phyloP scores from a whole-genome alignment of 2,797 vertebrate genomes.

The Trematomus bernacchii region DNA sequence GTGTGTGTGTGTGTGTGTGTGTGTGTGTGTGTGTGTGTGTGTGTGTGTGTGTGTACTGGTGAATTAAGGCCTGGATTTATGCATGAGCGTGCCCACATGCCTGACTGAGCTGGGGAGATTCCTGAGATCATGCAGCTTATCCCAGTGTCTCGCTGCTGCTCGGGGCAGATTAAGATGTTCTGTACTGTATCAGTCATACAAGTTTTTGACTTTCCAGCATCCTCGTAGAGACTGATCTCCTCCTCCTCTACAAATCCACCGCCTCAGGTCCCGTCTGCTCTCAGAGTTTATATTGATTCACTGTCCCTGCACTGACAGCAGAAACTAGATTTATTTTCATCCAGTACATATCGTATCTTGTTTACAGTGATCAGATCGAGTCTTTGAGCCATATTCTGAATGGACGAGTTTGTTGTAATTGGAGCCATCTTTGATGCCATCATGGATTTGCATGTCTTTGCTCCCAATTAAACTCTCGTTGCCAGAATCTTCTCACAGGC shows the following conservation, averaged over 20 bases:
- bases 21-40: background rate
- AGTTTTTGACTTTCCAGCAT: conserved; percentile 34
- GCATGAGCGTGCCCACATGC: conserved; percentile 24
- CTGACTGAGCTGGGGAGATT: conserved; percentile 43
- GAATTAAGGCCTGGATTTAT: conserved; percentile 40
- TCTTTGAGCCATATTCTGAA: background rate
- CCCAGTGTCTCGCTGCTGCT: conserved; percentile 23
- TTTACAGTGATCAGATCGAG: background rate
- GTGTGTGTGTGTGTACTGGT: background rate
- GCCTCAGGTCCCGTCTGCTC: conserved; percentile 27
- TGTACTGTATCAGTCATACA: conserved; percentile 13
- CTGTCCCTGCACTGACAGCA: conserved; percentile 3
- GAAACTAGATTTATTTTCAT: background rate
- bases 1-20: background rate
- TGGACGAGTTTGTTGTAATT: conserved; percentile 16
- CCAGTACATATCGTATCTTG: background rate
- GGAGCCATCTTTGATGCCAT: conserved; percentile 42
- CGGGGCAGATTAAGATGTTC: conserved; percentile 52
- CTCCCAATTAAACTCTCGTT: conserved; percentile 63
- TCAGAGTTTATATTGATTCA: conserved; percentile 35
- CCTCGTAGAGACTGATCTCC: conserved; percentile 18
- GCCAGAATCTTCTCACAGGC: conserved; percentile 19
- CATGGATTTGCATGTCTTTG: conserved; percentile 26
- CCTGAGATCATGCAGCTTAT: conserved; percentile 45
- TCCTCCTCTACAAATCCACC: conserved; percentile 20